phyloP scores from a whole-genome alignment of 2,888 invertebrate genomes.

The Leucoma salicis region DNA sequence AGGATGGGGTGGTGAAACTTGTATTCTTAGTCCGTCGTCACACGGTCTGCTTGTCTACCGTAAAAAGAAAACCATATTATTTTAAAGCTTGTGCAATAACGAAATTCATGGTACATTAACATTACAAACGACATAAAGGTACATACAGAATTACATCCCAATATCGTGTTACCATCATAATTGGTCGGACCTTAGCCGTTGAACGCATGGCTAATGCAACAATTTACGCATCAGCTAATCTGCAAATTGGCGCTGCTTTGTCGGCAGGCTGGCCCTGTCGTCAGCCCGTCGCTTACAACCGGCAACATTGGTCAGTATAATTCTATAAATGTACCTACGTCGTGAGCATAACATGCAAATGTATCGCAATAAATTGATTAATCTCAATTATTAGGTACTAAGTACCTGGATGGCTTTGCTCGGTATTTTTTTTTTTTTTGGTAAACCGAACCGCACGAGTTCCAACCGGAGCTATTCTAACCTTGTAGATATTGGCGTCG shows the following conservation, averaged over 20 bases:
- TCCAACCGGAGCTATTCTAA: no score
- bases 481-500: no score
- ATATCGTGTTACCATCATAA: conserved; percentile 65
- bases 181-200: conserved; percentile 54
- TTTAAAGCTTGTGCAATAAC: conserved; percentile 22
- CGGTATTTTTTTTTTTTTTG: no score
- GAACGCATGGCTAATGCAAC: conserved; percentile 68
- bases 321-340: no score
- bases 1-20: no score
- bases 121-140: conserved; percentile 47
- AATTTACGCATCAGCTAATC: conserved; percentile 75
- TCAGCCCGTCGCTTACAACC: conserved; percentile 45
- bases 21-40: no score
- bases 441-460: no score
- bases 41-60: no score
- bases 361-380: no score
- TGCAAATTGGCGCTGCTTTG: conserved; percentile 77
- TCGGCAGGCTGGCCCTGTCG: conserved; percentile 54
- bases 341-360: no score
- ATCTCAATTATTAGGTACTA: no score
- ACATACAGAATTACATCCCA: conserved; percentile 41
- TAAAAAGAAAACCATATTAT: conserved; percentile 5
- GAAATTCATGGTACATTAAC: conserved; percentile 39
- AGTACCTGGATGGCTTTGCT: no score
- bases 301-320: conserved; percentile 30